These are phyloP conservation scores for Lasiurus borealis DNA, from an alignment of 2,113 vertebrate genomes.

Conservation along the genomic window DNA sequence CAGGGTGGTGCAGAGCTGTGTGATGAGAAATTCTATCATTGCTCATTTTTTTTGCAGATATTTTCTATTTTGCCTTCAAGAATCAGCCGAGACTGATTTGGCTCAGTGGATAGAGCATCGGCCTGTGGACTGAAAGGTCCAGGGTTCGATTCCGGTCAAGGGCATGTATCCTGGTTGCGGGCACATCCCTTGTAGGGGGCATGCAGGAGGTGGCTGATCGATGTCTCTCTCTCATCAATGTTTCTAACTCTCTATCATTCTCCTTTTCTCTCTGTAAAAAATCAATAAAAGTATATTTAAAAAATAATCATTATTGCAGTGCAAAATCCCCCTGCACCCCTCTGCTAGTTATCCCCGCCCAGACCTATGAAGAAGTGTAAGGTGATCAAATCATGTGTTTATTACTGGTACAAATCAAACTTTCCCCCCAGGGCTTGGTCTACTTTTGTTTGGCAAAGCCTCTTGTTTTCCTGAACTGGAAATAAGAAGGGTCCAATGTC, in stretches of 20 bases:
- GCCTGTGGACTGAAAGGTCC: too few species aligned
- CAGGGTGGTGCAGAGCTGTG: background rate
- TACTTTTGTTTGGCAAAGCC: constrained; percentile 8
- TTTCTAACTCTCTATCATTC: too few species aligned
- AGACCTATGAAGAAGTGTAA: background rate
- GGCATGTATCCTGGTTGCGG: too few species aligned
- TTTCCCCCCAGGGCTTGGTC: background rate
- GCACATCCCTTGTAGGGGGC: too few species aligned
- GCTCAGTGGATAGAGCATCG: too few species aligned
- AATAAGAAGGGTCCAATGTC: background rate
- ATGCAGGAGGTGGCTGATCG: too few species aligned
- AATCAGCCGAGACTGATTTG: too few species aligned
- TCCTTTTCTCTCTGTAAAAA: too few species aligned
- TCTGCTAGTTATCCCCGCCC: background rate
- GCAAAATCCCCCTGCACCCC: background rate
- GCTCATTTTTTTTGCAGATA: background rate
- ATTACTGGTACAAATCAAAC: background rate
- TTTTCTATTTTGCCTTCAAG: constrained; percentile 25
- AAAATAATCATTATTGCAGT: background rate
- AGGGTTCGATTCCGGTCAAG: too few species aligned
- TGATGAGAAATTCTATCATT: background rate
- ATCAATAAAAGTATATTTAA: too few species aligned
- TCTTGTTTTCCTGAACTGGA: background rate
- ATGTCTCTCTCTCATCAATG: too few species aligned
- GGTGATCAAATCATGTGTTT: background rate